Base-by-base conservation (phyloP, 2,888 invertebrate genomes). In the Mylabris sibirica region DNA sequence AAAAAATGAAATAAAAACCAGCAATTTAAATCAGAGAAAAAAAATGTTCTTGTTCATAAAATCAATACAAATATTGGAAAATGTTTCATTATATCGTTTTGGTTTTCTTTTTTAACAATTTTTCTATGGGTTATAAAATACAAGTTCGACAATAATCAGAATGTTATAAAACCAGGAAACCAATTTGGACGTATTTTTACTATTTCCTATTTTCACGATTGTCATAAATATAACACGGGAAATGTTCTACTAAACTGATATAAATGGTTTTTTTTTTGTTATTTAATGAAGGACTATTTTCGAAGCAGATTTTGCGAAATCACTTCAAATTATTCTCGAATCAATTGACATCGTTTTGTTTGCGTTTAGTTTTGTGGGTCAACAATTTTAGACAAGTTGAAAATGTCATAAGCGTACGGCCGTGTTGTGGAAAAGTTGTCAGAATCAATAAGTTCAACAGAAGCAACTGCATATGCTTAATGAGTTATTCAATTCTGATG, bases 111-210 rank as follows among this genome's bases (percentile, higher is more conserved):
- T 8, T 44, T 2, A 44, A 8, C 6, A 44, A 17, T 8, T 44
- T 30, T 30, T 30, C 30, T 30, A 30, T 30, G 30, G 30, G 17
- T 12, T 11, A 38, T 12, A 12, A 14, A 12, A 38, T 3, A 38
- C 3, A 38, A 38, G 12, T 38, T 38, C 17, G 17, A n/a, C 44
- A 44, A 44, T 44, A 44, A 44, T 44, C 44, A 17, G 17, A 17
- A 17, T 63, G 65, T 63, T 65, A 57, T 69, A 66, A 69, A 69
- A 63, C 60, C 44, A 44, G 53, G 38, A 60, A 66, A 69, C 57
- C 69, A 63, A 66, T 66, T 59, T 63, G 12, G 35, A 65, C 41
- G 35, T 38, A 60, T 65, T 35, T 68, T 60, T 59, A 53, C 57
- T 44, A 60, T 53, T 60, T 63, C 44, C 38, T 60, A 8, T 63